These are phyloP conservation scores for Periophthalmus modestus DNA, from an alignment of 2,113 vertebrate species.

Conservation along the genomic window DNA sequence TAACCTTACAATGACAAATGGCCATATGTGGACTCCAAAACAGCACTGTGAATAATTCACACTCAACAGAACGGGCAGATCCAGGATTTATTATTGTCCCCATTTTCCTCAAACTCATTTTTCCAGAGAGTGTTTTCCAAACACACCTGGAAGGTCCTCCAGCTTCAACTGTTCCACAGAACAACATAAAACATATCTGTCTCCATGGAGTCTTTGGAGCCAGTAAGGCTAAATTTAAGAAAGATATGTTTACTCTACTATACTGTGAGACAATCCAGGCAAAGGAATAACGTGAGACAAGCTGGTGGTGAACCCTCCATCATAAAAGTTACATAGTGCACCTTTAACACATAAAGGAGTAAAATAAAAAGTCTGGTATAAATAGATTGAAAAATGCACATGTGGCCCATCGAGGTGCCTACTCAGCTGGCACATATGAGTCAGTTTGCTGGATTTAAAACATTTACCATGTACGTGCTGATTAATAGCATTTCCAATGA, in stretches of 20 bases:
- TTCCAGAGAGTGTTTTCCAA: background rate
- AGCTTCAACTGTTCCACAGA: background rate
- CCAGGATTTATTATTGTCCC: background rate
- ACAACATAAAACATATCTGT: background rate
- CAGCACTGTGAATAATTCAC: background rate
- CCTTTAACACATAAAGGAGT: no score
- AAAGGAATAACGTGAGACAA: background rate
- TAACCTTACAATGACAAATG: background rate
- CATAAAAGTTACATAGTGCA: no score
- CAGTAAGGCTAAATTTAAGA: no score
- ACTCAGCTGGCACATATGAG: conserved; percentile 45
- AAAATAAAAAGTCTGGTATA: background rate
- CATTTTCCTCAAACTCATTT: background rate
- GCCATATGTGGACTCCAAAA: background rate
- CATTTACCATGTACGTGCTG: conserved; percentile 36
- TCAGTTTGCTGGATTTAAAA: conserved; percentile 37
- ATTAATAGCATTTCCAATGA: conserved; percentile 35
- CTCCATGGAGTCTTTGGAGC: background rate
- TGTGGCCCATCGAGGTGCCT: conserved; percentile 5
- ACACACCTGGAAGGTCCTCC: no score
- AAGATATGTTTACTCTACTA: background rate
- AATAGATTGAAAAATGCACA: background rate
- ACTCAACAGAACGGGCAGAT: background rate
- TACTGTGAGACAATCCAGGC: no score
- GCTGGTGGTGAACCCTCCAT: background rate